Evolutionary conservation across 1,140 invertebrate genomes (phyloP).

Genomic region (Manduca sexta): DNA sequence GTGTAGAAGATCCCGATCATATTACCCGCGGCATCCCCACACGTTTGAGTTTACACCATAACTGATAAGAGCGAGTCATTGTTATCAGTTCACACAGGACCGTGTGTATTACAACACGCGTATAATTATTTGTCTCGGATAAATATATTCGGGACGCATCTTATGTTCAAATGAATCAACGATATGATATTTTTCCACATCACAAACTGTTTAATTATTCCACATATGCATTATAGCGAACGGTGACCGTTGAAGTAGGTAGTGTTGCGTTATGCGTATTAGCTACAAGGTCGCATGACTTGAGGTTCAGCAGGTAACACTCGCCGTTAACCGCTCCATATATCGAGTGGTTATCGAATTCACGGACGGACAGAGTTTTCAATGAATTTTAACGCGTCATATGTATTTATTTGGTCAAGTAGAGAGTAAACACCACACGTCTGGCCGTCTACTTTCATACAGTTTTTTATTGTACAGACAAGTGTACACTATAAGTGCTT

Average conservation of each 20-base stretch:
- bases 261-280: conserved; percentile 38
- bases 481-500: too few relatives aligned
- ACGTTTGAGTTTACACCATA: not conserved
- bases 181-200: conserved; percentile 10
- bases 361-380: too few relatives aligned
- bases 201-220: conserved; percentile 6
- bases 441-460: too few relatives aligned
- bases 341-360: conserved; percentile 17
- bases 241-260: conserved; percentile 39
- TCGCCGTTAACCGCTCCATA: conserved; percentile 22
- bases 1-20: too few relatives aligned
- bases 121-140: conserved; percentile 5
- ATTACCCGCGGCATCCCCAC: too few relatives aligned
- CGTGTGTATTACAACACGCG: not conserved
- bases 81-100: conserved; percentile 1
- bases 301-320: conserved; percentile 42
- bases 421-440: too few relatives aligned
- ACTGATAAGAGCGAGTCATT: conserved; percentile 7
- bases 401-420: too few relatives aligned
- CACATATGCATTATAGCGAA: conserved; percentile 17
- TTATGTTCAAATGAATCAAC: conserved; percentile 2
- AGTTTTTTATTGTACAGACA: too few relatives aligned
- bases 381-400: too few relatives aligned
- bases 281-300: conserved; percentile 39
- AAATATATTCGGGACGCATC: conserved; percentile 5